Evolutionary conservation across 1,140 invertebrate genomes (phyloP), one percentile per base, ranked within the genome.

Genomic region (Ooceraea biroi): DNA sequence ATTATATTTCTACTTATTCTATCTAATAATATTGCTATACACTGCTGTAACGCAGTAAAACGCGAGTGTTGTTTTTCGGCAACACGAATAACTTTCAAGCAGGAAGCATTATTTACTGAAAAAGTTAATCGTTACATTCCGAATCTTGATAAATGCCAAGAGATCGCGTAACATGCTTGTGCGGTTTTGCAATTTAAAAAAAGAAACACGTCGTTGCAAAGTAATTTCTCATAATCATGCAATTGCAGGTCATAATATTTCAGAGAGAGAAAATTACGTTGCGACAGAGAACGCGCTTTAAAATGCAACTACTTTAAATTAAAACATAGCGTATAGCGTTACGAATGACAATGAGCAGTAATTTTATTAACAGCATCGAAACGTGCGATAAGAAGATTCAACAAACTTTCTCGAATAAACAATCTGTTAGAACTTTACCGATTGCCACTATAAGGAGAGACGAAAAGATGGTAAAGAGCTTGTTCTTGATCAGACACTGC

Each of bases 401-500:
- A 73, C 60, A 77, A 66, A 58, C 77, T 71, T 83, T 80, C 61
- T 89, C 66, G 60, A 91, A 86, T 91, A 91, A 90, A 66, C 87
- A 88, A 44, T 92, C 90, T 83, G 90, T 91, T 74, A 91, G 60
- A 88, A 91, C 91, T 93, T 94, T 94, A 94, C 94, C 93, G 73
- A 95, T 90, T 52, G 91, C 94, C 27, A 95, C 90, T 27, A 96
- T 89, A 4, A 96, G 90, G 8, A 96, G 88, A 3, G 95, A 94
- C 4, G 95, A 95, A 14, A 96, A 95, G 22, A 96, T 94, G 1
- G 95, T 95, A 63, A 96, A 95, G 14, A 97, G 88, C 85, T 96
- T 96, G 82, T 96, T 96, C 25, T 95, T 94, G 36, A 97, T 91
- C 8, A 95, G 93, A 91, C 97, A 97, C 61, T 95, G 95, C 60